Evolutionary conservation across 2,888 invertebrate genomes (phyloP).

Genomic region (Polydrusus cervinus): DNA sequence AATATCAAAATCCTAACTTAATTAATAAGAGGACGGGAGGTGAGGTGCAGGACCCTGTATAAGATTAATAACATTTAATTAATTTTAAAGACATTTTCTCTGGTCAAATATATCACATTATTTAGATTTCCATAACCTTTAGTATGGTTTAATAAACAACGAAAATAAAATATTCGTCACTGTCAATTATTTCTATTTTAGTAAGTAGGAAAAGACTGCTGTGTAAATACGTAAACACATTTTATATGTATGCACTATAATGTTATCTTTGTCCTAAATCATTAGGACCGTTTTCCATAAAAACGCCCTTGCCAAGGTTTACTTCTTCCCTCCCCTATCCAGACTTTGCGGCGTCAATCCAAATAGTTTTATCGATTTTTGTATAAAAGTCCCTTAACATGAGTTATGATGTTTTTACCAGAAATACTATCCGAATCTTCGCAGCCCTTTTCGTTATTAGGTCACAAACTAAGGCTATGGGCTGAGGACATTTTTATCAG

Average conservation of each 20-base stretch:
- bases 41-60: too few species aligned
- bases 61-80: too few species aligned
- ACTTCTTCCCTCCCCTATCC: background rate
- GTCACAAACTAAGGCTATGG: background rate
- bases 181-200: too few species aligned
- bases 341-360: conserved; percentile 7
- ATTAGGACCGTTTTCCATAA: conserved; percentile 6
- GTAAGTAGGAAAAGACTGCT: background rate
- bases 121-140: too few species aligned
- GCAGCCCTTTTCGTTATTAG: background rate
- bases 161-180: too few species aligned
- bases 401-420: conserved; percentile 3
- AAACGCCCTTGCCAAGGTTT: background rate
- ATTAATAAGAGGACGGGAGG: too few species aligned
- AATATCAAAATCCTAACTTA: too few species aligned
- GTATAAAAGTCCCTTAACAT: conserved; percentile 13
- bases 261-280: conserved; percentile 11
- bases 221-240: background rate
- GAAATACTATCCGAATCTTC: background rate
- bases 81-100: too few species aligned
- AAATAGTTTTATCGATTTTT: conserved; percentile 16
- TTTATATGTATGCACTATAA: background rate
- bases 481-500: background rate
- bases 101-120: too few species aligned
- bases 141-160: too few species aligned